Base-by-base conservation (phyloP, 2,888 invertebrate genomes). In the Helicoverpa assulta region DNA sequence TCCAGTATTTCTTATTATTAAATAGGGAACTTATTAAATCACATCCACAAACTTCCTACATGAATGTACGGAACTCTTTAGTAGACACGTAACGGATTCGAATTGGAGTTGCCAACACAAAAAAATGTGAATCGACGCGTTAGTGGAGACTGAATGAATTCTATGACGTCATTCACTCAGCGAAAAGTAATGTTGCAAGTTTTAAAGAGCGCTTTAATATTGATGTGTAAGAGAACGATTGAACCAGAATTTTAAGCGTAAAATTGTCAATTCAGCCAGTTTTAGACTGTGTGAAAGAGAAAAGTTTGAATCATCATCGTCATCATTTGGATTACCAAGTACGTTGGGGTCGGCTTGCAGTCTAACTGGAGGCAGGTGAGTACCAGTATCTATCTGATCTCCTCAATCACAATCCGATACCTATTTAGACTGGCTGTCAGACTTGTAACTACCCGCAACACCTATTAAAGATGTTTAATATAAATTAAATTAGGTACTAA, bases 51-150 rank as follows among this genome's bases (percentile, higher is more conserved):
- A 43, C 0, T 21, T 78, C 33, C 47, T 55, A 50, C 60, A 64
- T 70, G 61, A 33, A 70, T 26, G 76, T 47, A 26, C 53, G 10
- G 56, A 56, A 80, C 83, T 79, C 80, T 80, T 83, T 80, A 68
- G 67, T 76, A 70, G 65, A 82, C 63, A 52, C 60, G 76, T 82
- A 80, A 67, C 77, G 69, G 67, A 56, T 80, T 80, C 51, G 68
- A 82, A 82, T 82, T 82, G 75, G 68, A 78, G 81, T 83, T 73
- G 73, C 73, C 71, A 80, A 72, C 67, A 61, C 40, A 72, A 80
- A 83, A 77, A 84, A 80, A 64, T 61, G 61, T 74, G 73, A 82
- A 73, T 76, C 64, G 71, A 72, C 69, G 70, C 70, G 66, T 73
- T 71, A 52, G 62, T 57, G 33, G 52, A 37, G 59, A 51, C 59